Evolutionary conservation across 2,113 vertebrate species (phyloP).

Genomic region (Halichoerus grypus): DNA sequence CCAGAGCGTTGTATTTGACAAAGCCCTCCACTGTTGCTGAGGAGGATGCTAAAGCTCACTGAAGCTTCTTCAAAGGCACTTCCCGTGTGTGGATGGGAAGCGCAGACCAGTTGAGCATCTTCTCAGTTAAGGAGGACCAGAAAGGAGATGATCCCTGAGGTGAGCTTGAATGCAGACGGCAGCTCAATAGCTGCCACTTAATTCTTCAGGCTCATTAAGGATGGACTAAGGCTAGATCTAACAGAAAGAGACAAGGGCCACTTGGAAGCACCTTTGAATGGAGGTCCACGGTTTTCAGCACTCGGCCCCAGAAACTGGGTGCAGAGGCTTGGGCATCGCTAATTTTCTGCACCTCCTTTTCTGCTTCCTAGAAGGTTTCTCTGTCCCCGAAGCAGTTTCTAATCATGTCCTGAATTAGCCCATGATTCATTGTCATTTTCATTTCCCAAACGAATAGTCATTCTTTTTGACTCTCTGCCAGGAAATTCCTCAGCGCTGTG

Average conservation of each 20-base stretch:
- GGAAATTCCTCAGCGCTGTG: background rate
- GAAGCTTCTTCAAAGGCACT: background rate
- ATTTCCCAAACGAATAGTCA: background rate
- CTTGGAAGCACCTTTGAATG: background rate
- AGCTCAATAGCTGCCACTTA: background rate
- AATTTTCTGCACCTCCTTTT: background rate
- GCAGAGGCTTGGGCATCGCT: background rate
- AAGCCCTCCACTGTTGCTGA: background rate
- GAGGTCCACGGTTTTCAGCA: fast-evolving
- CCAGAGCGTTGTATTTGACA: background rate
- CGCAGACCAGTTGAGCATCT: fast-evolving
- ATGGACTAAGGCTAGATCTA: background rate
- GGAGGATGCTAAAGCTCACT: background rate
- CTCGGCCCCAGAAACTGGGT: fast-evolving
- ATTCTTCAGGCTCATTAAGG: background rate
- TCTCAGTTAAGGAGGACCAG: background rate
- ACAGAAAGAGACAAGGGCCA: background rate
- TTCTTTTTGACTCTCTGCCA: background rate
- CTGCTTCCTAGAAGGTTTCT: background rate
- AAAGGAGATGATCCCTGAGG: background rate
- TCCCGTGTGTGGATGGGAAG: background rate
- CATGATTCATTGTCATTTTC: background rate
- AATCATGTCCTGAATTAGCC: background rate
- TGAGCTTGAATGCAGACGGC: background rate
- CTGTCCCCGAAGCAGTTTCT: background rate